Base-by-base conservation (phyloP, 2,797 vertebrate genomes). In the Cichlasoma orientale region DNA sequence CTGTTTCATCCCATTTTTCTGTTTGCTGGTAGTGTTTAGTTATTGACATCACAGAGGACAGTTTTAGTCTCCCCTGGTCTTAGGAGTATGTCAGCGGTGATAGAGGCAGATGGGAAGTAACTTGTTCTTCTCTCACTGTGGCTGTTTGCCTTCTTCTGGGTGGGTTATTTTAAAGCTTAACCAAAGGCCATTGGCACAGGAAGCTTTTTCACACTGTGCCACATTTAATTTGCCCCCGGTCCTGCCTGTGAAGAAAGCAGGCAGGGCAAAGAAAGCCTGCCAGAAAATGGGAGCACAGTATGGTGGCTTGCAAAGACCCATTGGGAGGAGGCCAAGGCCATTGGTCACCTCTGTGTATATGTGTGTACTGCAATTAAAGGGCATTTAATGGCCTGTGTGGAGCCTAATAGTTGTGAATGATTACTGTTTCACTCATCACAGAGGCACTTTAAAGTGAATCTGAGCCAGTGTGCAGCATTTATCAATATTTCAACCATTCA, bases 211-310 rank as follows among this genome's bases (percentile, higher is more conserved):
- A 63, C 33, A 55, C 75, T 58, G 75, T 27, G 74, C 78, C 70
- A 56, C 50, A 16, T 84, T 82, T 82, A 85, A 68, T 84, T 11
- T 36, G 82, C 82, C 92, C 77, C 50, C 52, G 6, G 88, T 74
- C 80, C 74, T 61, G 81, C 84, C 89, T 84, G 78, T 57, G 75
- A 58, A 87, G 75, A 57, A 75, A 73, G 77, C 77, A 63, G 14
- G 59, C 21, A 25, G 36, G 59, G 36, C 44, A 47, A 56, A 86
- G 75, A 57, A 75, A 77, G 78, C 75, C 85, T 76, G 80, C 86
- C 72, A 80, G 75, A 69, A 81, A 90, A 90, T 57, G 78, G 69
- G 89, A 89, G 84, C 84, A 88, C 82, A 88, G 90, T 83, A 88
- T 90, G 86, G 84, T 11, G 71, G 72, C 38, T 57, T 6, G 69